These are phyloP conservation scores for Aphelenchoides besseyi DNA, from an alignment of 1,140 invertebrate species.

Conservation along the genomic window DNA sequence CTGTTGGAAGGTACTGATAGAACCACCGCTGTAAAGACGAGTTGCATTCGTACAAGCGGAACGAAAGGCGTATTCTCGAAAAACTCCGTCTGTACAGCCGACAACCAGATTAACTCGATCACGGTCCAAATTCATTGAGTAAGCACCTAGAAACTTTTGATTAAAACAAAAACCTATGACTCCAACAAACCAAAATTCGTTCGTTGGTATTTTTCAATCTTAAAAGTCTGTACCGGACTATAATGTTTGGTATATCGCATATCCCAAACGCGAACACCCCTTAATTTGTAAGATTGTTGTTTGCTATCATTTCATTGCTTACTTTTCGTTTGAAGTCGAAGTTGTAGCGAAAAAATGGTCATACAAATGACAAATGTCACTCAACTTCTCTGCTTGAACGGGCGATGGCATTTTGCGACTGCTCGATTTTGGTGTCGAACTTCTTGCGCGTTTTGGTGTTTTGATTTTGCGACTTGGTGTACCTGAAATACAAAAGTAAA, in stretches of 20 bases:
- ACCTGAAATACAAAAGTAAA: too few species aligned
- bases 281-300: background rate
- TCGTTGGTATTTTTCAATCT: background rate
- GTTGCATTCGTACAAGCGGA: background rate
- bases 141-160: background rate
- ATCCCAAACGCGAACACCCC: slow-evolving; percentile 2
- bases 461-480: background rate
- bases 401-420: background rate
- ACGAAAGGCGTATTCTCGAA: background rate
- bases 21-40: background rate
- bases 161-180: background rate
- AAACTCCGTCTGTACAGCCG: background rate
- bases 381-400: slow-evolving; percentile 3
- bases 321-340: background rate
- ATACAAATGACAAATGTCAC: background rate
- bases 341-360: background rate
- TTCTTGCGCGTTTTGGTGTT: background rate
- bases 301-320: background rate
- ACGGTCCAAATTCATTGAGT: slow-evolving; percentile 4
- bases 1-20: background rate
- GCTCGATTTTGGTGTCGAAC: background rate
- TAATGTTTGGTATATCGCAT: background rate
- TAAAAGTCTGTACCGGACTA: background rate
- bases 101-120: background rate
- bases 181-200: background rate